These are phyloP conservation scores for Ceratotherium simum DNA, from an alignment of 2,113 vertebrate genomes.

Conservation along the genomic window DNA sequence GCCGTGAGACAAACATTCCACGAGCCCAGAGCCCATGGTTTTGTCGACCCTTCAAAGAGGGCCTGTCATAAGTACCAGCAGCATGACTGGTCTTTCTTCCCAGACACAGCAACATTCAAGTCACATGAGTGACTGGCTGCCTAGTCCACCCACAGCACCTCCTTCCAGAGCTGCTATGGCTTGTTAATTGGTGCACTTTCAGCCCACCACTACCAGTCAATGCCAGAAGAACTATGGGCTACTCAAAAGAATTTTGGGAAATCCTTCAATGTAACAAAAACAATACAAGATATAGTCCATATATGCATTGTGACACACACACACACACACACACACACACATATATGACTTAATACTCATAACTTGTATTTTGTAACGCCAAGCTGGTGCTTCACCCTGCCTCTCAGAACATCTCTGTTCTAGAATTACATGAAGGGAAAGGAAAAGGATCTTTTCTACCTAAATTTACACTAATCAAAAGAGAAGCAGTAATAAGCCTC, in stretches of 20 bases:
- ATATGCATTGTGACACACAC: neutral
- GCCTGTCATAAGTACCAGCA: neutral
- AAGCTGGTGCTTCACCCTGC: neutral
- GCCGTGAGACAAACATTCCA: neutral
- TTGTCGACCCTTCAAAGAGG: neutral
- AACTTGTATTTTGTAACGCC: slow-evolving; percentile 35
- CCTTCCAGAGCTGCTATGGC: neutral
- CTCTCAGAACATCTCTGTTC: slow-evolving; percentile 46
- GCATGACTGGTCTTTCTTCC: neutral
- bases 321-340: too few relatives aligned
- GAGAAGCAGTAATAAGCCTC: slow-evolving; percentile 40
- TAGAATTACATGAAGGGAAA: slow-evolving; percentile 19
- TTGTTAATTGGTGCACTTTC: neutral
- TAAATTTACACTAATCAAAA: slow-evolving; percentile 53
- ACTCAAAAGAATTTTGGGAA: neutral
- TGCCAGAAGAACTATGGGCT: neutral
- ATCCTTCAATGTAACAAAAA: neutral
- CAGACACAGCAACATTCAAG: neutral
- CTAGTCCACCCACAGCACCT: neutral
- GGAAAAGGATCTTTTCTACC: slow-evolving; percentile 15
- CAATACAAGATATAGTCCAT: neutral
- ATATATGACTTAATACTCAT: neutral
- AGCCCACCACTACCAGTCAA: neutral
- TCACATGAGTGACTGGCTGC: neutral
- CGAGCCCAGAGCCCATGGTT: neutral